phyloP scores from a whole-genome alignment of 2,113 vertebrate genomes.

The Cephalophus harveyi region DNA sequence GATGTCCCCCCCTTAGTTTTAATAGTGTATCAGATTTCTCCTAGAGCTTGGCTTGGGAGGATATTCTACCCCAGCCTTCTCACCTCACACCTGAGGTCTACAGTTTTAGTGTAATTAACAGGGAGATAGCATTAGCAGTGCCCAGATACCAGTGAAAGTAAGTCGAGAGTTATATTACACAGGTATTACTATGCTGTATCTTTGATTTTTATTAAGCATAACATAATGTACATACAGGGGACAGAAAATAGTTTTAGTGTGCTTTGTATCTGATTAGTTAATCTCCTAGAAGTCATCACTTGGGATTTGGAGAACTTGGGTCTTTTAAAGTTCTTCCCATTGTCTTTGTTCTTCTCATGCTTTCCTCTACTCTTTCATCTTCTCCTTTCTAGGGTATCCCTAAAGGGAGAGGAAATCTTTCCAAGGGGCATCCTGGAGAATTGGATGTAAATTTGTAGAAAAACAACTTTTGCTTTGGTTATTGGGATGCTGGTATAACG shows the following conservation, averaged over 20 bases:
- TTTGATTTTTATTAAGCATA: not conserved
- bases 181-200: not conserved
- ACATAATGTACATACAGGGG: not conserved
- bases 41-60: not conserved
- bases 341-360: not conserved
- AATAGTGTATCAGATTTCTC: conserved; percentile 3
- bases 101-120: not conserved
- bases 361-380: not conserved
- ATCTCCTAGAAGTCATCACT: not conserved
- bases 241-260: not conserved
- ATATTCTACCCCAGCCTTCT: not conserved
- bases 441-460: not conserved
- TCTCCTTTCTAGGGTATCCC: not conserved
- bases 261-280: not conserved
- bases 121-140: not conserved
- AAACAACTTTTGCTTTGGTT: conserved; percentile 6
- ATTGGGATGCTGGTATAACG: not conserved
- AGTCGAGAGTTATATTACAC: not conserved
- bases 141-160: not conserved
- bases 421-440: not conserved
- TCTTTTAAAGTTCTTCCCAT: not conserved
- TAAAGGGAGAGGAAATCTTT: not conserved
- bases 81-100: not conserved
- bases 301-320: conserved; percentile 1
- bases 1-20: not conserved